Evolutionary conservation across 2,113 vertebrate species (phyloP).

Genomic region (Sylvietta virens): DNA sequence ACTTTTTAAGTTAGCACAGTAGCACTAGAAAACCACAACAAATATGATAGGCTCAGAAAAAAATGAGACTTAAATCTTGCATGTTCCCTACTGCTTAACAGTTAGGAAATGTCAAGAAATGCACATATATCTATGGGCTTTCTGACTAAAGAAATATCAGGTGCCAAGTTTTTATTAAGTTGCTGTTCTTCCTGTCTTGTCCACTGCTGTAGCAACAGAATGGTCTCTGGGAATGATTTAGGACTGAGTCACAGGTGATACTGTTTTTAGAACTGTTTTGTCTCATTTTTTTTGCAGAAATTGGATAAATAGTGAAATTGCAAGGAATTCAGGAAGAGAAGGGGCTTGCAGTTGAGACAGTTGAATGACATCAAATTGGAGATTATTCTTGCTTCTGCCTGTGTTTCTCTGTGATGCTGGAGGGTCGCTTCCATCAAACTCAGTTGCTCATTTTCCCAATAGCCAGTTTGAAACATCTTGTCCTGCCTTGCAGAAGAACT

Average conservation of each 20-base stretch:
- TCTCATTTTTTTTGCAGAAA: neutral
- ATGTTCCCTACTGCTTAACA: neutral
- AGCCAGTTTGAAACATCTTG: neutral
- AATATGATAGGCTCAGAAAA: neutral
- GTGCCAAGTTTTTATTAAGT: neutral
- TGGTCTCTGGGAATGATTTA: neutral
- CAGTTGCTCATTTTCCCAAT: neutral
- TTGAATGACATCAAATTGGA: neutral
- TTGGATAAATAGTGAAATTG: neutral
- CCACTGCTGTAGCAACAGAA: neutral
- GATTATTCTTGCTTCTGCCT: neutral
- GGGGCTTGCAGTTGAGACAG: neutral
- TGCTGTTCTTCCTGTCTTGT: neutral
- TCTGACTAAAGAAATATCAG: neutral
- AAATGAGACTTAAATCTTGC: neutral
- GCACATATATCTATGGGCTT: neutral
- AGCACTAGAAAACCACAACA: neutral
- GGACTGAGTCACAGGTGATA: neutral
- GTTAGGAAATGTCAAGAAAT: neutral
- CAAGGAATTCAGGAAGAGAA: neutral
- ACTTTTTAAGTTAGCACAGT: neutral
- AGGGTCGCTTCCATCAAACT: neutral
- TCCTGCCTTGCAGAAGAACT: neutral
- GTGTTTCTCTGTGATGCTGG: neutral
- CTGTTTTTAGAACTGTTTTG: neutral